Percentiles rank a stretch among this genome's conserved stretches.
Conservation (phyloP, 2,797 vertebrate genomes). For the Galago senegalensis region DNA sequence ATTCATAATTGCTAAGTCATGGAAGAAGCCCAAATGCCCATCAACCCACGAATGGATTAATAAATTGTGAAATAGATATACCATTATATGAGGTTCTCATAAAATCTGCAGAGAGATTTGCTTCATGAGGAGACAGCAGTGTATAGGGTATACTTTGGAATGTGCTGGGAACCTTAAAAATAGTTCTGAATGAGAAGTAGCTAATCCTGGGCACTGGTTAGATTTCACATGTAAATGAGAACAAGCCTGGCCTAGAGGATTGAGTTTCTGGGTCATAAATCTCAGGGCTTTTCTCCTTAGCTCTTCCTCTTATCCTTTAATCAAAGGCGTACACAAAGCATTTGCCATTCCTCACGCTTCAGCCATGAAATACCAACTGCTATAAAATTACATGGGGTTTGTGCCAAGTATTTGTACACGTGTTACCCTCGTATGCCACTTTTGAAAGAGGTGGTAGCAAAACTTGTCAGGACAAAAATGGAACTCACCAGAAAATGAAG, state of each 20-base stretch:
- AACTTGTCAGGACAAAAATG: neutral
- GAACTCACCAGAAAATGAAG: neutral
- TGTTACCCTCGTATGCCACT: neutral
- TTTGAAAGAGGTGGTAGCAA: slow-evolving; percentile 16
- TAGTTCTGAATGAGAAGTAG: slow-evolving; percentile 64
- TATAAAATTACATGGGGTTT: slow-evolving; percentile 52
- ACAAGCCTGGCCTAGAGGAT: slow-evolving; percentile 50
- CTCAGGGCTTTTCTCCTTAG: slow-evolving; percentile 43
- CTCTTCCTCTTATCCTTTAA: slow-evolving; percentile 58
- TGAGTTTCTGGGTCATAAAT: slow-evolving; percentile 74
- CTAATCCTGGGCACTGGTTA: neutral
- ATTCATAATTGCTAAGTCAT: too few relatives aligned
- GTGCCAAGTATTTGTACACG: slow-evolving; percentile 64
- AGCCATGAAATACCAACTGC: slow-evolving; percentile 64
- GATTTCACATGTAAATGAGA: slow-evolving; percentile 54
- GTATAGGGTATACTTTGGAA: slow-evolving; percentile 62
- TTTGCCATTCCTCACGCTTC: slow-evolving; percentile 33
- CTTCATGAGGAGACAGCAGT: neutral
- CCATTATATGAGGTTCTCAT: neutral
- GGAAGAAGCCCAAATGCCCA: too few relatives aligned
- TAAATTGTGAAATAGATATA: too few relatives aligned
- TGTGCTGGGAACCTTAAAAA: slow-evolving; percentile 69
- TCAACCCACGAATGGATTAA: too few relatives aligned
- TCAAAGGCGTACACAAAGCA: neutral
- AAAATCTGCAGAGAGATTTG: neutral